Evolutionary conservation across 2,888 invertebrate genomes (phyloP), one percentile per base, ranked within the genome.

Genomic region (Andrena trimmerana): DNA sequence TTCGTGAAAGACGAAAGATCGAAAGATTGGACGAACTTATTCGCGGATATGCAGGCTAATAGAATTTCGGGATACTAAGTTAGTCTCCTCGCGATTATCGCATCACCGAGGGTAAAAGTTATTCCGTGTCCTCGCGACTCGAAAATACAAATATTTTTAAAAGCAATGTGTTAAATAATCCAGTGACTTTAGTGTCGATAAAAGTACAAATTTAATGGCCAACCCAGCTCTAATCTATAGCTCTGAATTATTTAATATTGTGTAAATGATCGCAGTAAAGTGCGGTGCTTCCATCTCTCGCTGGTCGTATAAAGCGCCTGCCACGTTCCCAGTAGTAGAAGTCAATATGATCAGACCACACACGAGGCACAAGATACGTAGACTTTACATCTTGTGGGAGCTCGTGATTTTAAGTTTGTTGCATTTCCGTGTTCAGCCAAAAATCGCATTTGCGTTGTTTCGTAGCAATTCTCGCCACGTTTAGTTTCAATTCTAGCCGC

Each of bases 221-320:
- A 13, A 4, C 3, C 42, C 13, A 13, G 36, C 42, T 42, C 42
- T 42, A 42, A 42, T 33, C n/a, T 20, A 54, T 27, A 29, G n/a
- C 27, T 8, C 1, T 1, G 2, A 8, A 0, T 36, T n/a, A 6
- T 16, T 52, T 27, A 20, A 66, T 42, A 42, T 29, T 54, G 10
- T 1, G 33, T 10, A 63, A 63, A 76, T 70, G 33, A 50, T 20
- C 20, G n/a, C 50, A 48, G 59, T 8, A 54, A 48, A 57, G 48
- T 5, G 33, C 8, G 20, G 78, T 86, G 86, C 57, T 69, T 81
- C 86, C 86, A 84, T 86, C 86, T 86, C 16, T 59, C 20, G 63
- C 29, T 57, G 20, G 13, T 20, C 6, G 20, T 4, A 13, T 29
- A 31, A 83, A 74, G 33, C 31, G 31, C 2, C 33, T 0, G 13